phyloP scores from a whole-genome alignment of 2,113 vertebrate genomes.

The Mungos mungo region DNA sequence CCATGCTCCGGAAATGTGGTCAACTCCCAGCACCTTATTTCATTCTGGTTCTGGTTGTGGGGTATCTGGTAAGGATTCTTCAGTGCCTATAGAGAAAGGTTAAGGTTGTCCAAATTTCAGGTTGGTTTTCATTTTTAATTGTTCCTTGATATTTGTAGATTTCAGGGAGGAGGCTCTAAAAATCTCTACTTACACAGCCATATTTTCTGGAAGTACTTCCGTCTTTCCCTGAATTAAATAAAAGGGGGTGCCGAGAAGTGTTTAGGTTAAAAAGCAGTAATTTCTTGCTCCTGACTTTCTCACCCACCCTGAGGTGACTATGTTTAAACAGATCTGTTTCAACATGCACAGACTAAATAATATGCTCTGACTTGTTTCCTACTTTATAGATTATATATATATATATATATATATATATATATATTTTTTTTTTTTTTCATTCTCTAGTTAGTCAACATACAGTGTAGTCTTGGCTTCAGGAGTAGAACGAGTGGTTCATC shows the following conservation, averaged over 20 bases:
- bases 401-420: too few relatives aligned
- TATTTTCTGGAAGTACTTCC: slow-evolving; percentile 15
- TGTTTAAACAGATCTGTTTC: not conserved
- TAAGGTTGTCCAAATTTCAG: slow-evolving; percentile 16
- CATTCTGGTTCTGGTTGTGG: not conserved
- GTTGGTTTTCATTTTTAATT: slow-evolving; percentile 23
- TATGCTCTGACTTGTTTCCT: not conserved
- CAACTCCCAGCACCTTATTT: not conserved
- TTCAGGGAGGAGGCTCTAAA: slow-evolving; percentile 40
- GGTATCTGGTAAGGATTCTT: not conserved
- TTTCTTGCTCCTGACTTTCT: not conserved
- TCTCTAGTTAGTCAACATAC: too few relatives aligned
- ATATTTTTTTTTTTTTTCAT: too few relatives aligned
- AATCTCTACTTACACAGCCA: not conserved
- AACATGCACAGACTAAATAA: not conserved
- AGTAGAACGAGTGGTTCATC: too few relatives aligned
- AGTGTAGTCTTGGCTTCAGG: too few relatives aligned
- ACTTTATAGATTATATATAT: not conserved
- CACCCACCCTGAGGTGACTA: not conserved
- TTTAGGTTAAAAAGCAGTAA: not conserved
- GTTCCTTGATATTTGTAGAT: slow-evolving; percentile 38
- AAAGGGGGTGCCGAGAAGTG: not conserved
- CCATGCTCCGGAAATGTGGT: not conserved
- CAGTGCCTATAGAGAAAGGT: not conserved
- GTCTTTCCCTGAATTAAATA: not conserved